Percentiles rank a stretch among this genome's conserved stretches.
Conservation (phyloP, 2,113 vertebrate genomes). For the Rhizomys pruinosus region DNA sequence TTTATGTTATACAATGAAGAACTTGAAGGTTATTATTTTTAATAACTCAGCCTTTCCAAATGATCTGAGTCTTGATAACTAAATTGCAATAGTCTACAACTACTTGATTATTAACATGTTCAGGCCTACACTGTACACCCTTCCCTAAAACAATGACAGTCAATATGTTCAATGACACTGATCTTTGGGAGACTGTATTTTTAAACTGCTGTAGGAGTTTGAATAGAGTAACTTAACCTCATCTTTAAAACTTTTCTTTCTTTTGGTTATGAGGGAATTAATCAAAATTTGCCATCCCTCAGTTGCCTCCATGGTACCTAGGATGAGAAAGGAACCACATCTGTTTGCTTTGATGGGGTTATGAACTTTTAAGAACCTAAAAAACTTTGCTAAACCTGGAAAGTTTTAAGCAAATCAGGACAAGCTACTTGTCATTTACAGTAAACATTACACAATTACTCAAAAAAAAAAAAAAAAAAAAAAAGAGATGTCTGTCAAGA, state of each 20-base stretch:
- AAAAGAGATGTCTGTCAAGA: background rate
- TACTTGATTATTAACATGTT: constrained; percentile 13
- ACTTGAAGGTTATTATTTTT: background rate
- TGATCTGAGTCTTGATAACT: background rate
- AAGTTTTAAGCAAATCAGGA: constrained; percentile 18
- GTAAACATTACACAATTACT: too few species aligned
- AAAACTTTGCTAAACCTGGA: too few species aligned
- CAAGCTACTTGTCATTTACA: background rate
- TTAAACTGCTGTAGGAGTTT: background rate
- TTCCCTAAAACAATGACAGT: background rate
- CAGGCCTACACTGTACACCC: background rate
- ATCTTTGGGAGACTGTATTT: constrained; percentile 6
- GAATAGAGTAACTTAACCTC: background rate
- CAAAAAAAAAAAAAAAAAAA: background rate
- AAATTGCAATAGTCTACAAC: background rate
- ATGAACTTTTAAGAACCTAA: background rate
- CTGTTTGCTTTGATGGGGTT: background rate
- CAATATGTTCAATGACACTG: constrained; percentile 3
- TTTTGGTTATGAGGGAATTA: background rate
- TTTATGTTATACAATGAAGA: background rate
- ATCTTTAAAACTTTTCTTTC: constrained; percentile 42
- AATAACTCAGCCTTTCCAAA: constrained; percentile 41
- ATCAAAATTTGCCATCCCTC: background rate
- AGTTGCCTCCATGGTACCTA: background rate
- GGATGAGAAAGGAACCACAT: background rate